These are phyloP conservation scores for Oscheius sp. DNA, from an alignment of 2,888 invertebrate species.

Conservation along the genomic window DNA sequence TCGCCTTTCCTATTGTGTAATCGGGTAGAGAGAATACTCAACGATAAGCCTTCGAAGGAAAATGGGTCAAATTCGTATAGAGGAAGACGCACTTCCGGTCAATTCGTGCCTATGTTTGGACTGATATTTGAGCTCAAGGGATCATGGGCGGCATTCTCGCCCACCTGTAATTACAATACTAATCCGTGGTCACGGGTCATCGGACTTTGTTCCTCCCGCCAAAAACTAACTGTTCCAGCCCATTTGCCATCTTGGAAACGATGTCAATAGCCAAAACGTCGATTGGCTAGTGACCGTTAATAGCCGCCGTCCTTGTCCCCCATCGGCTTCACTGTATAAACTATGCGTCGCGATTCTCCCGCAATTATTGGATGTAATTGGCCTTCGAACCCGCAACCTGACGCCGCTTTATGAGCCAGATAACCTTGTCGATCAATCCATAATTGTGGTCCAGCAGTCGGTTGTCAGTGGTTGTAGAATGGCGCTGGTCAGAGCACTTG, in stretches of 20 bases:
- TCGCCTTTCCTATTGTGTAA: slow-evolving; percentile 9
- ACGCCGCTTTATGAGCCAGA: slow-evolving; percentile 11
- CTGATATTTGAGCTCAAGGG: slow-evolving; percentile 1
- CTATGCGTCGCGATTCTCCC: background rate
- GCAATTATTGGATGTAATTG: slow-evolving; percentile 20
- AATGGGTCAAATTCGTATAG: background rate
- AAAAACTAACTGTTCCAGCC: background rate
- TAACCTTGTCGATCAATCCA: slow-evolving; percentile 20
- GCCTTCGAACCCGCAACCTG: slow-evolving; percentile 8
- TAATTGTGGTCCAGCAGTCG: slow-evolving; percentile 11
- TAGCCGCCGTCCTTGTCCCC: slow-evolving; percentile 21
- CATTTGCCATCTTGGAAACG: background rate
- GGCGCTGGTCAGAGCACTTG: slow-evolving; percentile 23
- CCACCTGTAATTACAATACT: slow-evolving; percentile 24
- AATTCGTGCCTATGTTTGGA: background rate
- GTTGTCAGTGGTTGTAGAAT: slow-evolving; percentile 1
- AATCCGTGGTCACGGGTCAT: slow-evolving; percentile 15
- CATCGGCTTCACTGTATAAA: slow-evolving; percentile 6
- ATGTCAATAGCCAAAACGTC: slow-evolving; percentile 8
- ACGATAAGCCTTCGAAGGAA: slow-evolving; percentile 10
- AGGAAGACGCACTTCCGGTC: background rate
- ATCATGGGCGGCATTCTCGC: slow-evolving; percentile 19
- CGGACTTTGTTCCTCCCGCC: background rate
- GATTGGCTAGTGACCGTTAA: slow-evolving; percentile 1
- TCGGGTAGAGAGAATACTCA: background rate